These are phyloP conservation scores for Pectinophora gossypiella DNA, from an alignment of 1,140 invertebrate genomes.

Conservation along the genomic window DNA sequence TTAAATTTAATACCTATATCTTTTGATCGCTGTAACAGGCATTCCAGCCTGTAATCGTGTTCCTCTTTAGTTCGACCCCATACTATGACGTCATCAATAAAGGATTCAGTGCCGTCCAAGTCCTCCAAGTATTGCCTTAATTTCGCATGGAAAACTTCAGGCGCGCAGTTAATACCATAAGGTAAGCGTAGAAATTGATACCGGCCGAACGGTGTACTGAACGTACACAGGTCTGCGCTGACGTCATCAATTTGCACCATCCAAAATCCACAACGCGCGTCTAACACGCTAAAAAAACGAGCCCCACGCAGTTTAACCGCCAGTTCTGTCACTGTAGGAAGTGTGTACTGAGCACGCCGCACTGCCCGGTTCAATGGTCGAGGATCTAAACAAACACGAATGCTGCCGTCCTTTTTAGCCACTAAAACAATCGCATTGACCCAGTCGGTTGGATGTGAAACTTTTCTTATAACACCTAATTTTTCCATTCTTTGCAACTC, in stretches of 20 bases:
- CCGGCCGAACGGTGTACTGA: neutral
- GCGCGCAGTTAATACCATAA: conserved; percentile 1
- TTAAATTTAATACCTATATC: conserved; percentile 11
- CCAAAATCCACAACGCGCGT: neutral
- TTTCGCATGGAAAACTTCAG: conserved; percentile 2
- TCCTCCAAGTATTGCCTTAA: neutral
- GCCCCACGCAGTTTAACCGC: neutral
- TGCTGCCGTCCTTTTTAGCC: conserved; percentile 2
- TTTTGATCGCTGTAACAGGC: conserved; percentile 15
- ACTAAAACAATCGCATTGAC: neutral
- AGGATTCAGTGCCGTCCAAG: neutral
- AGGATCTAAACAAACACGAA: conserved; percentile 3
- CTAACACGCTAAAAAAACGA: neutral
- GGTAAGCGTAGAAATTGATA: conserved; percentile 5
- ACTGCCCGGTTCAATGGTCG: conserved; percentile 7
- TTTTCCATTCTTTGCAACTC: conserved; percentile 6
- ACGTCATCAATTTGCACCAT: conserved; percentile 1
- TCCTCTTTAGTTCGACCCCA: conserved; percentile 2
- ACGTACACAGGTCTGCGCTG: neutral
- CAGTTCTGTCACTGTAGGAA: neutral
- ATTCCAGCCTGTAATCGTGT: neutral
- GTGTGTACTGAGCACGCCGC: conserved; percentile 3
- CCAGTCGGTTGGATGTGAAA: neutral
- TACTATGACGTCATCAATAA: conserved; percentile 5
- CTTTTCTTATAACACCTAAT: conserved; percentile 3